A percentile compares a stretch with the other conserved stretches of the same genome.
These are phyloP conservation scores for Drosophila leontia DNA, from an alignment of 1,140 invertebrate species.

Conservation along the genomic window DNA sequence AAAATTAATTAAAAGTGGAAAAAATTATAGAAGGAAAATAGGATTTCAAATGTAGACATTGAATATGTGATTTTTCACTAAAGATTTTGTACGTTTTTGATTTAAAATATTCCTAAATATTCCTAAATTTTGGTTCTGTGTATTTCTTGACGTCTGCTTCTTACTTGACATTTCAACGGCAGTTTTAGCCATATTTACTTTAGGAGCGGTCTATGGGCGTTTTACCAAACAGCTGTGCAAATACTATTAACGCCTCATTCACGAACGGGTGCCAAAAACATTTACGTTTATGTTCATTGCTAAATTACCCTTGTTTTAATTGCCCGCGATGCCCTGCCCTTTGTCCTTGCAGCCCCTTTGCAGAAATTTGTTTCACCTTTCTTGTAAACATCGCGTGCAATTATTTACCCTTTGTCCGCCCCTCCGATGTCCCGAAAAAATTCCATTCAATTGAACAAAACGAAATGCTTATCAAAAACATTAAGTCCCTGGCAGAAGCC, in stretches of 20 bases:
- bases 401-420: conserved; percentile 54
- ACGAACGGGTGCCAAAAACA: conserved; percentile 50
- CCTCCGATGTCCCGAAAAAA: conserved; percentile 17
- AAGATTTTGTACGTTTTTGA: no score
- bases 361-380: conserved; percentile 55
- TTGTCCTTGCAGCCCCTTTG: conserved; percentile 14
- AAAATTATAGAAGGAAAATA: background rate
- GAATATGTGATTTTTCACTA: no score
- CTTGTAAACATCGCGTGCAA: conserved; percentile 78
- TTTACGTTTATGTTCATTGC: conserved; percentile 65
- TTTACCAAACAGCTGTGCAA: conserved; percentile 55
- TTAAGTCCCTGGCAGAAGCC: conserved; percentile 29
- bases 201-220: conserved; percentile 31
- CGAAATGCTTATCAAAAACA: conserved; percentile 68
- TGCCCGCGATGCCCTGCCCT: conserved; percentile 32
- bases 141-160: background rate
- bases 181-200: conserved; percentile 4
- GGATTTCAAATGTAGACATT: no score
- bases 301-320: conserved; percentile 51
- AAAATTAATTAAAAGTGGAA: background rate
- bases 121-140: background rate
- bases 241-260: conserved; percentile 70
- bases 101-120: background rate
- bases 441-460: conserved; percentile 67
- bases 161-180: conserved; percentile 4